These are phyloP conservation scores for Philereme vetulata DNA, from an alignment of 2,888 invertebrate species.

Conservation along the genomic window DNA sequence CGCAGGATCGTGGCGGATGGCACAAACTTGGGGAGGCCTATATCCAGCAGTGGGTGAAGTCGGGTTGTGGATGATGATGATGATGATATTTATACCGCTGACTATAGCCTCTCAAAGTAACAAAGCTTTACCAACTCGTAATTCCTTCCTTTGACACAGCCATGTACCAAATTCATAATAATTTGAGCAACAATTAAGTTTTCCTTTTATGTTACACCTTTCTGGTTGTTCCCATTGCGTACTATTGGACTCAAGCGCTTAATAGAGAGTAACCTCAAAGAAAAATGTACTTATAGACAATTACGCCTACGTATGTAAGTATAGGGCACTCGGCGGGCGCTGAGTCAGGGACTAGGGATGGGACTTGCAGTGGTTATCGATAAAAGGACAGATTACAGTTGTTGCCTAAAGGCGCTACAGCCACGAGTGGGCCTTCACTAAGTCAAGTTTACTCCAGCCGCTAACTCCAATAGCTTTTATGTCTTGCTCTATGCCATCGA, in stretches of 20 bases:
- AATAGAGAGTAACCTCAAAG: constrained; percentile 84
- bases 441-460: no score
- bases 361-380: constrained; percentile 9
- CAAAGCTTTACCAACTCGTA: constrained; percentile 2
- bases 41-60: no score
- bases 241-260: constrained; percentile 79
- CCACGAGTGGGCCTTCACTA: no score
- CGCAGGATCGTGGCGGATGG: no score
- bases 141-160: constrained; percentile 13
- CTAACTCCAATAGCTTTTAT: no score
- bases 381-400: background rate
- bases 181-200: constrained; percentile 80
- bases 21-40: no score
- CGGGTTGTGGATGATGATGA: no score
- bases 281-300: constrained; percentile 83
- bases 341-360: constrained; percentile 71
- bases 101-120: no score
- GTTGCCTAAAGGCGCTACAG: no score
- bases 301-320: constrained; percentile 81
- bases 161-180: constrained; percentile 62
- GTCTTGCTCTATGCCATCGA: no score
- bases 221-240: constrained; percentile 60
- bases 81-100: no score
- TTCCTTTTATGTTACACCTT: constrained; percentile 75
- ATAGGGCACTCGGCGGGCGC: constrained; percentile 73